These are phyloP conservation scores for Vanessa atalanta DNA, from an alignment of 1,140 invertebrate species.

Conservation along the genomic window DNA sequence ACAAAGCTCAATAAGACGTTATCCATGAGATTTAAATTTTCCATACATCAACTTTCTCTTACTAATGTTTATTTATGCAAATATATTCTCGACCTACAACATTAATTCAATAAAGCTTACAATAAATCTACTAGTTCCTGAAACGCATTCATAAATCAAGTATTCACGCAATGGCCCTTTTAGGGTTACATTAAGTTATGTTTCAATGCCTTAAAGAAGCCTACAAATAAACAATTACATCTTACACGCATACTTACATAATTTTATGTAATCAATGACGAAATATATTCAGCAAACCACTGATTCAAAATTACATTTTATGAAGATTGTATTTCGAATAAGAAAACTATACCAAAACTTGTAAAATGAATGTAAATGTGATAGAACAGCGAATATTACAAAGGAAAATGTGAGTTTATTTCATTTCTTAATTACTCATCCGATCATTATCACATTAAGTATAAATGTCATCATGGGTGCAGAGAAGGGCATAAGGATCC, in stretches of 20 bases:
- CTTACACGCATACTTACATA: background rate
- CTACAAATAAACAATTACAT: background rate
- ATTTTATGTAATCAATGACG: background rate
- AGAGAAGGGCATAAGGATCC: too few species aligned
- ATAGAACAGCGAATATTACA: too few species aligned
- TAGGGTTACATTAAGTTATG: constrained; percentile 1
- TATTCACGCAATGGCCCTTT: constrained; percentile 6
- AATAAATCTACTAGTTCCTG: constrained; percentile 13
- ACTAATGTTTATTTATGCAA: constrained; percentile 35
- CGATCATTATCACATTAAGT: too few species aligned
- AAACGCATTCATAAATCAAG: constrained; percentile 23
- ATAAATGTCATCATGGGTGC: too few species aligned
- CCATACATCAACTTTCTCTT: constrained; percentile 34
- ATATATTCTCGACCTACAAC: constrained; percentile 27
- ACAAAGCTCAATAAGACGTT: constrained; percentile 26
- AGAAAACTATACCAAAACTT: too few species aligned
- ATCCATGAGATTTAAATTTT: constrained; percentile 28
- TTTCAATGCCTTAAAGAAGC: background rate
- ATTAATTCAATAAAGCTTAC: constrained; percentile 30
- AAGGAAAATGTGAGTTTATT: too few species aligned
- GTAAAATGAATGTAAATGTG: too few species aligned
- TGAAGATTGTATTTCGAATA: too few species aligned
- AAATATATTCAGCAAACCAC: too few species aligned
- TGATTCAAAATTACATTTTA: too few species aligned
- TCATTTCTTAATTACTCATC: too few species aligned